A percentile compares a stretch with the other conserved stretches of the same genome.
Conservation (phyloP, 1,140 invertebrate species). For the Eulimnadia texana region DNA sequence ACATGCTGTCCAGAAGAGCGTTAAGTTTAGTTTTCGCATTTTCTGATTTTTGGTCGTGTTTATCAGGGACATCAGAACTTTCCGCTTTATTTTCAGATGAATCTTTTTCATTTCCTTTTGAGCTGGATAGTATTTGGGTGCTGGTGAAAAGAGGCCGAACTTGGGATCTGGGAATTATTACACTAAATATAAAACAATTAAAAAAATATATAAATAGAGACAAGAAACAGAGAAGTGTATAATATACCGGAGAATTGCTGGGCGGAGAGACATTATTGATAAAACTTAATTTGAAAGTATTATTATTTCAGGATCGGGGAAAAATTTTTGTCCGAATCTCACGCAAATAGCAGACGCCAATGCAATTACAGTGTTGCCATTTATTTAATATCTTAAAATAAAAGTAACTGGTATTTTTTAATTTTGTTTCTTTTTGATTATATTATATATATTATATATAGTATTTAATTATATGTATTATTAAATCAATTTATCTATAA, state of each 20-base stretch:
- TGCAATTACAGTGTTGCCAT: background rate
- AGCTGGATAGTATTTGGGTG: too few relatives aligned
- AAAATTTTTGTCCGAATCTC: too few relatives aligned
- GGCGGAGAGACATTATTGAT: background rate
- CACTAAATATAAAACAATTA: too few relatives aligned
- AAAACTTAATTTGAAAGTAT: background rate
- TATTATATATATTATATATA: too few relatives aligned
- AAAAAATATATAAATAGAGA: too few relatives aligned
- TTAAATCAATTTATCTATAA: too few relatives aligned
- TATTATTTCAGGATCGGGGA: too few relatives aligned
- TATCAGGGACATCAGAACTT: background rate
- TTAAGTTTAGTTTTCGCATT: conserved; percentile 1
- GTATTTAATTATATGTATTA: too few relatives aligned
- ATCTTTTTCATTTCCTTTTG: background rate
- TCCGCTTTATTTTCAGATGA: background rate
- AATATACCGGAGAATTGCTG: background rate
- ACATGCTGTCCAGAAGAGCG: background rate
- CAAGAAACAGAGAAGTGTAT: too few relatives aligned
- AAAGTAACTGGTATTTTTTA: background rate
- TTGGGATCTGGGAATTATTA: too few relatives aligned
- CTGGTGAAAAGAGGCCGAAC: too few relatives aligned
- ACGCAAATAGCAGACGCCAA: background rate
- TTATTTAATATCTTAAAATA: background rate
- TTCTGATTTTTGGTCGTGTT: background rate
- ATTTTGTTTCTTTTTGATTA: too few relatives aligned